A percentile compares a stretch with the other conserved stretches of the same genome.
These are phyloP conservation scores for Cheirogaleus medius DNA, from an alignment of 2,113 vertebrate species.

Conservation along the genomic window DNA sequence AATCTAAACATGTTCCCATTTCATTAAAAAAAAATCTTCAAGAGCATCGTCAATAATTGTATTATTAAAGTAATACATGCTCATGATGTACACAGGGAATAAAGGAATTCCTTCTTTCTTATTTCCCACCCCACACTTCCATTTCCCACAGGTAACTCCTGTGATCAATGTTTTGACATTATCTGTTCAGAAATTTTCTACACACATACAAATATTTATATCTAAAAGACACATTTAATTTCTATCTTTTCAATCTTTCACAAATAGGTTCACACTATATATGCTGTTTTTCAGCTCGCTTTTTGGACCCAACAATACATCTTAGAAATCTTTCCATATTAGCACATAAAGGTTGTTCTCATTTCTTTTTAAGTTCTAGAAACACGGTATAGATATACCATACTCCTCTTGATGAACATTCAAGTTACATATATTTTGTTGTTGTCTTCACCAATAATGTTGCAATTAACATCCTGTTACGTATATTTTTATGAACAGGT, in stretches of 20 bases:
- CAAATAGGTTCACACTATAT: background rate
- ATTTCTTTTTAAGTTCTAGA: background rate
- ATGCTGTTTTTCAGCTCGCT: background rate
- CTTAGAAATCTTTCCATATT: background rate
- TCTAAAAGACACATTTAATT: background rate
- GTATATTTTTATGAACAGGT: background rate
- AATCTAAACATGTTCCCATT: background rate
- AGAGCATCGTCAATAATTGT: background rate
- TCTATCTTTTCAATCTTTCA: background rate
- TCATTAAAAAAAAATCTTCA: background rate
- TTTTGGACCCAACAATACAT: background rate
- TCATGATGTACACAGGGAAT: background rate
- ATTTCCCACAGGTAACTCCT: background rate
- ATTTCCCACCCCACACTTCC: background rate
- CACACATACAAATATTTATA: background rate
- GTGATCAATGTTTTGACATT: background rate
- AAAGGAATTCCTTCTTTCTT: background rate
- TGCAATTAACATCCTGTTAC: background rate
- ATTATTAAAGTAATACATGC: background rate
- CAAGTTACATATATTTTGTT: background rate
- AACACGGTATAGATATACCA: background rate
- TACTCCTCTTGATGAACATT: background rate
- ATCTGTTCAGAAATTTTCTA: background rate
- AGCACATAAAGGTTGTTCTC: background rate
- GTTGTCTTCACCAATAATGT: background rate